These are phyloP conservation scores for Paramormyrops hopkinsi DNA, from an alignment of 2,797 vertebrate genomes.

Conservation along the genomic window DNA sequence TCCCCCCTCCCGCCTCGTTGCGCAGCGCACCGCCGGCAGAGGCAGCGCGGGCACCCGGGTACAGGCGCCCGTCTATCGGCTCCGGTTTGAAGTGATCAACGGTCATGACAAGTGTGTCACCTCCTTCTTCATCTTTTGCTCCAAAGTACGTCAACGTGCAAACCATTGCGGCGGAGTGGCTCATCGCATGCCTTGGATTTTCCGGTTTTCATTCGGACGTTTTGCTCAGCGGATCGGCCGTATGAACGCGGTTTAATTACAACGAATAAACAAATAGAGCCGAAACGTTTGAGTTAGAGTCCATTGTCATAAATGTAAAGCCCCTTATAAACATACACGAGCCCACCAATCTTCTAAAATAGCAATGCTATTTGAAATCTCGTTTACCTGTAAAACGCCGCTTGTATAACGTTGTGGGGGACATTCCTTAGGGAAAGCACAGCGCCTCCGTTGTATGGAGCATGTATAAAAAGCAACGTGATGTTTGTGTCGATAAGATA, in stretches of 20 bases:
- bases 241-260: not conserved
- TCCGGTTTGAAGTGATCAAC: not conserved
- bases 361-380: not conserved
- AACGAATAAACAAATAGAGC: not conserved
- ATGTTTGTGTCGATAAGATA: not conserved
- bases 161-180: not conserved
- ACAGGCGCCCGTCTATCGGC: not conserved
- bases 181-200: not conserved
- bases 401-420: not conserved
- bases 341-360: not conserved
- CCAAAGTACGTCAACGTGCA: not conserved
- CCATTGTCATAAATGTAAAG: not conserved
- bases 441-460: not conserved
- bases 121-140: not conserved
- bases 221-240: not conserved
- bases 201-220: not conserved
- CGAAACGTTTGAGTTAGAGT: not conserved
- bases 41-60: constrained; percentile 27
- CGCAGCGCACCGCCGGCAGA: constrained; percentile 32
- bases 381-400: not conserved
- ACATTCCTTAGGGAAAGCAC: not conserved
- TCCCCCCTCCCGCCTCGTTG: constrained; percentile 33
- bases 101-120: not conserved
- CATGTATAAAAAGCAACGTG: not conserved
- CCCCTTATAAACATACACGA: not conserved